phyloP scores from a whole-genome alignment of 2,888 invertebrate species.

The Choristoneura rosaceana region DNA sequence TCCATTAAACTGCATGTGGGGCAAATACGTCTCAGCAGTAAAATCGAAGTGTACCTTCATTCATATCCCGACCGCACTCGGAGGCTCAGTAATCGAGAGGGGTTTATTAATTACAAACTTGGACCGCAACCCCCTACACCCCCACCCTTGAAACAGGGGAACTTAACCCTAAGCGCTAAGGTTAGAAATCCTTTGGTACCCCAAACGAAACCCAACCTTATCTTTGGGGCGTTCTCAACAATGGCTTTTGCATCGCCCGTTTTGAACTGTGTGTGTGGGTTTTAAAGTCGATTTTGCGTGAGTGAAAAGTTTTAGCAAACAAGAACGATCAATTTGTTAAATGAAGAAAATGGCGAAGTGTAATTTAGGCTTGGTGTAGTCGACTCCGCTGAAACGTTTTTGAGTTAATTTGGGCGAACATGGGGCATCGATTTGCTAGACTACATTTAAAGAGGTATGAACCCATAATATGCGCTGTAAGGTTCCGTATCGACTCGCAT shows the following conservation, averaged over 20 bases:
- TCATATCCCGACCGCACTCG: slow-evolving; percentile 30
- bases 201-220: slow-evolving; percentile 74
- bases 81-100: slow-evolving; percentile 80
- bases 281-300: slow-evolving; percentile 58
- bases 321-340: slow-evolving; percentile 82
- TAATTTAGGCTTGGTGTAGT: slow-evolving; percentile 72
- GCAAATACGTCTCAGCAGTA: slow-evolving; percentile 21
- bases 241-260: slow-evolving; percentile 49
- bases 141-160: slow-evolving; percentile 58
- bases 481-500: no score
- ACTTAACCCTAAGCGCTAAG: slow-evolving; percentile 69
- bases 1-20: slow-evolving; percentile 6
- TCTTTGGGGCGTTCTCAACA: slow-evolving; percentile 75
- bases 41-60: slow-evolving; percentile 18
- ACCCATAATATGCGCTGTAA: not conserved
- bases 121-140: slow-evolving; percentile 70
- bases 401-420: slow-evolving; percentile 48
- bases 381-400: slow-evolving; percentile 52
- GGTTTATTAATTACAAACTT: slow-evolving; percentile 85
- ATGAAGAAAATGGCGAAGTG: slow-evolving; percentile 82
- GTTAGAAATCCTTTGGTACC: slow-evolving; percentile 69
- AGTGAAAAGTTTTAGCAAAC: slow-evolving; percentile 53
- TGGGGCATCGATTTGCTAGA: slow-evolving; percentile 18
- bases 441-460: not conserved
- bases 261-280: slow-evolving; percentile 57